Percentiles rank a stretch among this genome's conserved stretches.
These are phyloP conservation scores for Augochlora pura DNA, from an alignment of 1,140 invertebrate species.

Conservation along the genomic window DNA sequence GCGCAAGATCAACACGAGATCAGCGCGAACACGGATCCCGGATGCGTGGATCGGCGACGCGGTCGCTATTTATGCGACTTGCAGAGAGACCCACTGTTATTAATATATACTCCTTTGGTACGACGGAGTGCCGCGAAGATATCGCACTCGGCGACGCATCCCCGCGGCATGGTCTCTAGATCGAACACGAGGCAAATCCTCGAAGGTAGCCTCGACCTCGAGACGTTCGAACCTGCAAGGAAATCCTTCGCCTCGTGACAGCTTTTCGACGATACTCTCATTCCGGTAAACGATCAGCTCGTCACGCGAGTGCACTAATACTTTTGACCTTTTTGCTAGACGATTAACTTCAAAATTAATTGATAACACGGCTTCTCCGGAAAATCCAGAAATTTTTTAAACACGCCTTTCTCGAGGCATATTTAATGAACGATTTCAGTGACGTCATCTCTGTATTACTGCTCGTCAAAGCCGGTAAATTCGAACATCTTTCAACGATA, in stretches of 20 bases:
- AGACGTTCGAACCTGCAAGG: too few relatives aligned
- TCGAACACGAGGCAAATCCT: background rate
- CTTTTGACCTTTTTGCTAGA: background rate
- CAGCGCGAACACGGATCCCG: background rate
- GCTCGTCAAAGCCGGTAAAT: too few relatives aligned
- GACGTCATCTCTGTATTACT: too few relatives aligned
- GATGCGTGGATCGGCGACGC: constrained; percentile 2
- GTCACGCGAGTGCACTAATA: background rate
- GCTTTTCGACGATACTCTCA: too few relatives aligned
- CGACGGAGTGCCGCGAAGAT: constrained; percentile 17
- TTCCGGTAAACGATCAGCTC: background rate
- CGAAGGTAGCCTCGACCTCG: background rate
- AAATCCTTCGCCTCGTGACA: too few relatives aligned
- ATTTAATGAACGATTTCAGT: too few relatives aligned
- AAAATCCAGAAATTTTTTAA: constrained; percentile 40
- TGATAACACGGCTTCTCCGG: background rate
- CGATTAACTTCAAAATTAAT: constrained; percentile 19
- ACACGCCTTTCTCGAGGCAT: too few relatives aligned
- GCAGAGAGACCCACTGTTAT: constrained; percentile 42
- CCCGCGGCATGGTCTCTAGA: background rate
- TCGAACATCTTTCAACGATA: too few relatives aligned
- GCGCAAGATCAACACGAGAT: background rate
- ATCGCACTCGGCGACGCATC: constrained; percentile 2
- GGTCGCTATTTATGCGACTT: constrained; percentile 43
- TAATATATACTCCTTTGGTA: constrained; percentile 46